phyloP scores from a whole-genome alignment of 2,797 vertebrate genomes.

The Yasuhikotakia modesta region DNA sequence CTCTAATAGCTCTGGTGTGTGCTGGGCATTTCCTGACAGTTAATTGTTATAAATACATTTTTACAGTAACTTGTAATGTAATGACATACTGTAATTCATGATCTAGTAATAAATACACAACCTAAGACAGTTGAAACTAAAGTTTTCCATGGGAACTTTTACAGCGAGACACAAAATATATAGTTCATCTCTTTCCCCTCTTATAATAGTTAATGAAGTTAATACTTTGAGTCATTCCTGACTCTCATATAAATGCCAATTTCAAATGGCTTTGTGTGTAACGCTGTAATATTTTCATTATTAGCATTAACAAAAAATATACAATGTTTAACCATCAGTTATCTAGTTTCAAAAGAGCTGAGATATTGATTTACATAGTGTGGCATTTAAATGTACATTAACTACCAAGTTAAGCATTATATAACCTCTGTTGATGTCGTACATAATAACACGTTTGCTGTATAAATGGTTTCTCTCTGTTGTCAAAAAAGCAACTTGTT shows the following conservation, averaged over 20 bases:
- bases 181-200: constrained; percentile 39
- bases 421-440: not conserved
- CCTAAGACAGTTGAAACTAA: constrained; percentile 48
- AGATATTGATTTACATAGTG: not conserved
- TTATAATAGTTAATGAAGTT: constrained; percentile 39
- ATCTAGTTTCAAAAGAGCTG: not conserved
- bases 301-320: not conserved
- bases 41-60: constrained; percentile 55
- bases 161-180: constrained; percentile 52
- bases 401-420: not conserved
- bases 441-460: not conserved
- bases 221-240: not conserved
- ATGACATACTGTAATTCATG: constrained; percentile 61
- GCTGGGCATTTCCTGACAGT: constrained; percentile 62
- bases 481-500: not conserved
- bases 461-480: not conserved
- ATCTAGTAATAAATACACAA: constrained; percentile 57
- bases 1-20: constrained; percentile 36
- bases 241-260: not conserved
- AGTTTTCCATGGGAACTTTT: constrained; percentile 60
- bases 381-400: not conserved
- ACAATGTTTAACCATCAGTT: not conserved
- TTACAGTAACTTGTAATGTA: constrained; percentile 60
- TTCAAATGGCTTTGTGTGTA: not conserved
- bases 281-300: not conserved